These are phyloP conservation scores for Anarrhichthys ocellatus DNA, from an alignment of 2,113 vertebrate species.

Conservation along the genomic window DNA sequence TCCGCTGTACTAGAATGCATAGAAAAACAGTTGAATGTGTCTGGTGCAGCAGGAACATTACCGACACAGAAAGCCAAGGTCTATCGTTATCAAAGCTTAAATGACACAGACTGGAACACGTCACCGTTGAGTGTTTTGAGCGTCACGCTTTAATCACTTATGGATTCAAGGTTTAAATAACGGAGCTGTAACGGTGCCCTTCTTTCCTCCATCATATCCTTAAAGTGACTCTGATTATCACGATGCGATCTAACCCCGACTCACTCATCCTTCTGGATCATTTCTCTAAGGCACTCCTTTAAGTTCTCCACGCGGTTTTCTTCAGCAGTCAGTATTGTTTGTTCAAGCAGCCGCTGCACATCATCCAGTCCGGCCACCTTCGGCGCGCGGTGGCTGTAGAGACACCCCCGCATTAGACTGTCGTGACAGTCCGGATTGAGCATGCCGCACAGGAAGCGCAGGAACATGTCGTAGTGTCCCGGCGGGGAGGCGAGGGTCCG, in stretches of 20 bases:
- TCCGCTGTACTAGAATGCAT: neutral
- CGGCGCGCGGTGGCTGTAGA: constrained; percentile 42
- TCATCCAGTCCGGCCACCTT: constrained; percentile 50
- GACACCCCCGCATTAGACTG: constrained; percentile 40
- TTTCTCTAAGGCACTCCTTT: constrained; percentile 75
- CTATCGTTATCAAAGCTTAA: neutral
- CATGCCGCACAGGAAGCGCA: constrained; percentile 82
- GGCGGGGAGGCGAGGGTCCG: constrained; percentile 19
- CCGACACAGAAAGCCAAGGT: neutral
- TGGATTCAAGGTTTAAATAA: neutral
- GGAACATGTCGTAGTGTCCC: constrained; percentile 77
- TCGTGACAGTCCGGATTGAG: constrained; percentile 59
- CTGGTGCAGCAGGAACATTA: neutral
- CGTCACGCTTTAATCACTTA: neutral
- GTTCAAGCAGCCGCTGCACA: constrained; percentile 45
- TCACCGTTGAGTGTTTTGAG: neutral
- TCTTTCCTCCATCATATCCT: neutral
- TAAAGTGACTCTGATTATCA: neutral
- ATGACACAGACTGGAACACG: neutral
- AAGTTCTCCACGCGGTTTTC: constrained; percentile 63
- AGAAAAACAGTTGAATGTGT: neutral
- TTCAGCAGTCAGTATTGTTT: constrained; percentile 12
- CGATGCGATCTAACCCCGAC: neutral
- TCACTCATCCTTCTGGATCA: constrained; percentile 66
- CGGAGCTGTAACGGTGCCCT: neutral